A percentile compares a stretch with the other conserved stretches of the same genome.
phyloP scores from a whole-genome alignment of 2,797 vertebrate genomes.

The Pelochelys cantorii region DNA sequence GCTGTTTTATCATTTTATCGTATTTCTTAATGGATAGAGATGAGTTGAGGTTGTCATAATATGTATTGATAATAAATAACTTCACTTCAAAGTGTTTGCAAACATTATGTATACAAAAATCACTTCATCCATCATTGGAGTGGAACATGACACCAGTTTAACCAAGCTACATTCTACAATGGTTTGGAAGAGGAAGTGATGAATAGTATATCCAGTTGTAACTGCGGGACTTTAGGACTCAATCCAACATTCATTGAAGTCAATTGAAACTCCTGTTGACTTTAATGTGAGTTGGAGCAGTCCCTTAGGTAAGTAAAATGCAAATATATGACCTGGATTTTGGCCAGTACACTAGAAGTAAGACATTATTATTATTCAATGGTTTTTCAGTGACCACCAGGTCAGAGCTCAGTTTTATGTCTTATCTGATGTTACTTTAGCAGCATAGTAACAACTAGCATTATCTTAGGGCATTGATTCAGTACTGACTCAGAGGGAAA shows the following conservation, averaged over 20 bases:
- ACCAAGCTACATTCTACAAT: background rate
- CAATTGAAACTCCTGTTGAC: background rate
- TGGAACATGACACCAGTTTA: background rate
- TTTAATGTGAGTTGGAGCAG: background rate
- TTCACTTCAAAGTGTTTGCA: accelerated
- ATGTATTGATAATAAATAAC: background rate
- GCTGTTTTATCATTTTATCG: background rate
- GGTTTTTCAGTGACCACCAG: background rate
- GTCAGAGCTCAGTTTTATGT: background rate
- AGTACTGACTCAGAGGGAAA: conserved; percentile 2
- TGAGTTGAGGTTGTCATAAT: background rate
- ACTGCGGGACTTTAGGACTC: background rate
- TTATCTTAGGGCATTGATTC: background rate
- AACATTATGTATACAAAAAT: background rate
- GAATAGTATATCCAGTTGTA: background rate
- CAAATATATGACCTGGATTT: background rate
- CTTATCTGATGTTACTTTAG: background rate
- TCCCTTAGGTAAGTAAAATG: background rate
- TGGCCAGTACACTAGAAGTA: background rate
- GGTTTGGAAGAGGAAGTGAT: background rate
- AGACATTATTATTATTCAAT: background rate
- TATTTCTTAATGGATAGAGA: background rate
- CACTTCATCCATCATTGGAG: background rate
- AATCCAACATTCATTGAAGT: background rate
- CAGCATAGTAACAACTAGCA: background rate